phyloP scores from a whole-genome alignment of 2,888 invertebrate species.

The Plebejus anna region DNA sequence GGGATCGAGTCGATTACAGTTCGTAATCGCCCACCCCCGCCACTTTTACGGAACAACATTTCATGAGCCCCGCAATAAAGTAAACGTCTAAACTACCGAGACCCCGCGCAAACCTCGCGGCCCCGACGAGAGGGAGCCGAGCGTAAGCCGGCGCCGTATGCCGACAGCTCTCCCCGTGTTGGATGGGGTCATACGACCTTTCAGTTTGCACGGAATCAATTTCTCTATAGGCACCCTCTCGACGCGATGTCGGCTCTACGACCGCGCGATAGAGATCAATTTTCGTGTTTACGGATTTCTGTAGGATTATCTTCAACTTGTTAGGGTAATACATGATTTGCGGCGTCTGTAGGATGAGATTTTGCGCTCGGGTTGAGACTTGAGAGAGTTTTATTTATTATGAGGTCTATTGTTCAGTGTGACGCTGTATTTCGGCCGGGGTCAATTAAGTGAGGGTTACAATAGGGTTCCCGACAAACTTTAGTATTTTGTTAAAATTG shows the following conservation, averaged over 20 bases:
- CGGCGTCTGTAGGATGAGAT: constrained; percentile 46
- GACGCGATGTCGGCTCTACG: constrained; percentile 45
- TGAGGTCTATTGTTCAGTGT: constrained; percentile 40
- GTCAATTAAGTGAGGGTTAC: constrained; percentile 29
- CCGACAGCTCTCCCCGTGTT: constrained; percentile 42
- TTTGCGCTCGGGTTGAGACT: constrained; percentile 32
- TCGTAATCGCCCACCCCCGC: constrained; percentile 67
- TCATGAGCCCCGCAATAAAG: constrained; percentile 48
- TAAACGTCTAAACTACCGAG: constrained; percentile 44
- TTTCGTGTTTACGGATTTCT: constrained; percentile 50
- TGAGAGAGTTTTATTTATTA: constrained; percentile 33
- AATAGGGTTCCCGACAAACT: constrained; percentile 33
- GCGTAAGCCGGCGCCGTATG: constrained; percentile 46
- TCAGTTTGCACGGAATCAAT: constrained; percentile 67
- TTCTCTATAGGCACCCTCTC: constrained; percentile 60
- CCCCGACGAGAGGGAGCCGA: constrained; percentile 43
- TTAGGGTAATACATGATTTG: constrained; percentile 73
- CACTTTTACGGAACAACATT: constrained; percentile 51
- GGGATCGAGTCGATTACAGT: constrained; percentile 74
- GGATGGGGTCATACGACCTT: constrained; percentile 57
- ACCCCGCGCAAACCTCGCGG: constrained; percentile 40
- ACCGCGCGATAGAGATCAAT: constrained; percentile 56
- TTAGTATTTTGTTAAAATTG: constrained; percentile 7
- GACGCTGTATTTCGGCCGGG: constrained; percentile 24
- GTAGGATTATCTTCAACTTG: constrained; percentile 56